A percentile compares a stretch with the other conserved stretches of the same genome.
phyloP scores from a whole-genome alignment of 35 echinoderm and acorn worm species.

The Ptychodera flava region DNA sequence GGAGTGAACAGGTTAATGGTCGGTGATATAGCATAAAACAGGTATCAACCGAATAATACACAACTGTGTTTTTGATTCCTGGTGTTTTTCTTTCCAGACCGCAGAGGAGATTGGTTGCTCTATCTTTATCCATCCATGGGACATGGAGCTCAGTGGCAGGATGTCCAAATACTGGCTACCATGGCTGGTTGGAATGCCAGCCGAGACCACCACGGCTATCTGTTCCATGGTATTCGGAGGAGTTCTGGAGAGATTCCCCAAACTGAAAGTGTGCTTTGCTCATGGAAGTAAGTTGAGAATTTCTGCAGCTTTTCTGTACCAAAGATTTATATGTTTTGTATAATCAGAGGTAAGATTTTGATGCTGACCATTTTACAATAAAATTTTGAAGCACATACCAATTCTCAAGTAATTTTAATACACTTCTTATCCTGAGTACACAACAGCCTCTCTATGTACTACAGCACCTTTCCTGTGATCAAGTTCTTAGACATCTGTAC shows the following conservation, averaged over 20 bases:
- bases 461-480: too few species aligned
- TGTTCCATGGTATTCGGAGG: constrained; percentile 96
- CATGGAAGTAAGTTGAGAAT: constrained; percentile 67
- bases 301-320: too few species aligned
- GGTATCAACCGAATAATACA: neutral
- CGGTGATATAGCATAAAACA: too few species aligned
- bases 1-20: too few species aligned
- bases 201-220: constrained; percentile 78
- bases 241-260: constrained; percentile 81
- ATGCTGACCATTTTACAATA: too few species aligned
- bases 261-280: constrained; percentile 96
- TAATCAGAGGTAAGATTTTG: too few species aligned
- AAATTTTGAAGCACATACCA: too few species aligned
- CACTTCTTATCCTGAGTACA: too few species aligned
- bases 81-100: constrained; percentile 41
- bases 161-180: constrained; percentile 98
- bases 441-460: too few species aligned
- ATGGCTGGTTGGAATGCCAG: constrained; percentile 95
- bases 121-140: constrained; percentile 92
- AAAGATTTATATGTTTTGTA: too few species aligned
- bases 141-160: constrained; percentile 92
- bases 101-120: constrained; percentile 82
- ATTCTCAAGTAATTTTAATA: too few species aligned
- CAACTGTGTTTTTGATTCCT: neutral
- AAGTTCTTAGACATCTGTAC: too few species aligned